Evolutionary conservation across 2,888 invertebrate genomes (phyloP), one percentile per base, ranked within the genome.

Genomic region (Lepidocyrtoides sp.): DNA sequence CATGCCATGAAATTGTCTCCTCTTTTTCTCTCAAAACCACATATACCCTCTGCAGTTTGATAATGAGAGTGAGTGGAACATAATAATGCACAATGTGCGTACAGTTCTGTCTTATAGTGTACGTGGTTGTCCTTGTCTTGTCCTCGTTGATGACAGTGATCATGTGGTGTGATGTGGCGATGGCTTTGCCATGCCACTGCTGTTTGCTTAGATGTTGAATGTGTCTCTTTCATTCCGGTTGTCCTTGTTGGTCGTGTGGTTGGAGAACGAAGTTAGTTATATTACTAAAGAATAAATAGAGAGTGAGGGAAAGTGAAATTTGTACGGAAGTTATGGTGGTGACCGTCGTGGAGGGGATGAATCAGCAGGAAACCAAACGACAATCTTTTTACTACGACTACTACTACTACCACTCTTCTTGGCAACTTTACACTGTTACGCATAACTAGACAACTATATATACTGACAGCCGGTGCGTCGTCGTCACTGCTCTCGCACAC

Each of bases 361-460:
- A 77, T 63, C 87, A 87, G 87, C 87, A 87, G 87, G 87, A 87
- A 87, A 79, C 86, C 75, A 75, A 85, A 69, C 36, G 66, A 69
- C 84, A 84, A 84, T 84, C 17, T 84, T 84, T 63, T 41, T 57
- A 54, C 41, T 12, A 48, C 44, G 36, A 4, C 69, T 8, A 17
- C n/a, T n/a, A n/a, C n/a, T n/a, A n/a, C n/a, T n/a, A n/a, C n/a
- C n/a, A n/a, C n/a, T n/a, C n/a, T n/a, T n/a, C n/a, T n/a, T 60
- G 23, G 17, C 14, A 32, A 17, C 32, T 66, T 5, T 72, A 14
- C 12, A 48, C 69, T 32, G 12, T 41, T 36, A 77, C 57, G 63
- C 75, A 75, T n/a, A 36, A 57, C 57, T 10, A 84, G 41, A 77
- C 75, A 17, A 66, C 72, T n/a, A 66, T 23, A n/a, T 44, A 20